Base-by-base conservation (phyloP, 2,113 vertebrate genomes). In the Sarotherodon lohbergeri region DNA sequence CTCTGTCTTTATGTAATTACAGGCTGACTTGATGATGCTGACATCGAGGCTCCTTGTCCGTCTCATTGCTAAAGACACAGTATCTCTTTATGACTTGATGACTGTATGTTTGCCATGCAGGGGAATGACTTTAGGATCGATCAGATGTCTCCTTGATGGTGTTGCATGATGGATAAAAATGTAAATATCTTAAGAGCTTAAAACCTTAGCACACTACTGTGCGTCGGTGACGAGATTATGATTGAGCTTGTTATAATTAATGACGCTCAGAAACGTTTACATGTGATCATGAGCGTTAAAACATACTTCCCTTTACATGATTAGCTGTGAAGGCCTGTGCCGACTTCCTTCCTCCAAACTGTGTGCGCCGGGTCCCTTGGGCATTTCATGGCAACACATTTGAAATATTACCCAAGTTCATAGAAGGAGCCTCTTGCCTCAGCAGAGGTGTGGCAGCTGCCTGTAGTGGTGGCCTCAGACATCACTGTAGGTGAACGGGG, bases 321-420 rank as follows among this genome's bases (percentile, higher is more conserved):
- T 73, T 39, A 86, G 41, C 24, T 76, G 43, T 24, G 41, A 89
- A 85, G 43, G 48, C 78, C 88, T 29, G 1, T 52, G 27, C 57
- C 10, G 48, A 27, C 83, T 81, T 80, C 11, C 71, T 73, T 63
- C 85, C 66, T 66, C 81, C 66, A 61, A 36, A 71, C 82, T 24
- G 61, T 16, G 50, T 5, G 2, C 7, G 24, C 29, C 7, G 2
- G n/a, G 29, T 89, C 84, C 61, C 88, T 71, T 4, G 85, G 43
- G 88, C 89, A 82, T 90, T 86, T 83, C 48, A 92, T 83, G 88
- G 88, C 88, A 92, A 86, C 90, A 88, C 66, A 81, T 83, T 50
- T 92, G 85, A 93, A 90, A 91, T 90, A 83, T 94, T 92, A 90
- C 89, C 85, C 73, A 80, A 73, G 82, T 87, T 92, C 86, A 85